A percentile compares a stretch with the other conserved stretches of the same genome.
Conservation (phyloP, 2,797 vertebrate genomes). For the Muscicapa comitata region DNA sequence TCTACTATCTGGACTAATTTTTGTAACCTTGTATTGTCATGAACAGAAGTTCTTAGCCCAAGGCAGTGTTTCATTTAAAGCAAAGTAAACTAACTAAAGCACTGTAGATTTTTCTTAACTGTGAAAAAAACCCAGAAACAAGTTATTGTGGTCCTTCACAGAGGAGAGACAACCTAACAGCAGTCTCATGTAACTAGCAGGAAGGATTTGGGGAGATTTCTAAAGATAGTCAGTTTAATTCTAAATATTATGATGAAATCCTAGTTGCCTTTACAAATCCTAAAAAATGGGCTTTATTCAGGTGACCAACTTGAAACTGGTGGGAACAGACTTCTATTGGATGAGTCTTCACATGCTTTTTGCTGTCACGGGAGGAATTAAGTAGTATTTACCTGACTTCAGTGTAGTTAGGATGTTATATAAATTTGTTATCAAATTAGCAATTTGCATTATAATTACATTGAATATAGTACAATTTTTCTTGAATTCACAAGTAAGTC, state of each 20-base stretch:
- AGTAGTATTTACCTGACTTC: not conserved
- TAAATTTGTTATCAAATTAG: not conserved
- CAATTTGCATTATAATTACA: not conserved
- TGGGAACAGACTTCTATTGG: not conserved
- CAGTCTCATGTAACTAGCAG: not conserved
- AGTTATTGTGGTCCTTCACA: not conserved
- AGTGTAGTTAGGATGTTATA: not conserved
- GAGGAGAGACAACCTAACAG: not conserved
- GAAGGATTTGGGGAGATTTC: not conserved
- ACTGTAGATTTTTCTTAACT: not conserved
- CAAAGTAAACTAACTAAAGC: not conserved
- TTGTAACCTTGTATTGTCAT: not conserved
- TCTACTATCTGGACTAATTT: constrained; percentile 7
- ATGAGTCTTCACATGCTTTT: not conserved
- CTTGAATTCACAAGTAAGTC: not conserved
- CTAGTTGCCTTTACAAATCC: not conserved
- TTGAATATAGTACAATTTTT: not conserved
- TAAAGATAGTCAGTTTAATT: constrained; percentile 13
- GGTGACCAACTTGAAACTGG: not conserved
- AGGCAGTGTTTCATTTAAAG: constrained; percentile 30
- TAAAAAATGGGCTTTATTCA: not conserved
- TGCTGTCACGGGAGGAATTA: not conserved
- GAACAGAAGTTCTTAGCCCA: constrained; percentile 14
- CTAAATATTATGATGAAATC: not conserved
- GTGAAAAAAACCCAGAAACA: not conserved